Evolutionary conservation across 2,797 vertebrate species (phyloP), one percentile per base, ranked within the genome.

Genomic region (Catharus ustulatus): DNA sequence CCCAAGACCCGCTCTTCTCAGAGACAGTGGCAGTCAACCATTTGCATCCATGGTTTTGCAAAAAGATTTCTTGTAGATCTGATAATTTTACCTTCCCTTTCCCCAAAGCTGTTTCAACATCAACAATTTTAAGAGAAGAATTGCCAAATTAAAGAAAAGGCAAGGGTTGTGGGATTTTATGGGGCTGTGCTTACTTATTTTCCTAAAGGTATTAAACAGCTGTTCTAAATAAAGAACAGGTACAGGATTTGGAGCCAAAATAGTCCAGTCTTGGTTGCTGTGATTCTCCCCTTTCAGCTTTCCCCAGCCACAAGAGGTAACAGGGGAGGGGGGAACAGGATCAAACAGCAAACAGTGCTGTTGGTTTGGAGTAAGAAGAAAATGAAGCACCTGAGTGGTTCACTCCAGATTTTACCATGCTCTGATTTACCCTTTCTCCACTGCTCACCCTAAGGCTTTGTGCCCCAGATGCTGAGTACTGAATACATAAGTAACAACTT

Each of bases 1-100:
- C 81, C 83, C 74, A 91, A 78, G 93, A 90, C 49, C 88, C 95
- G 90, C 82, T 91, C 77, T 38, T 68, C 43, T 63, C 54, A 55
- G 51, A 72, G n/a, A 45, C 49, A 40, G 40, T 4, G 7, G 34
- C 29, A 74, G 48, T 42, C 51, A 71, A 9, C 52, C 51, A 15
- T 46, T 46, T 77, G 14, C 22, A 49, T 43, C 38, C 38, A 19
- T 19, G 32, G 42, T 52, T 94, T 75, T 74, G 15, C 32, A 45
- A 40, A 52, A 77, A 55, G 9, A 55, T 0, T 6, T 43, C 43
- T 52, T 49, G 15, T 38, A 45, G 8, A 24, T 73, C 40, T 51
- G 24, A 57, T 59, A 29, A 15, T 87, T 88, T 29, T 6, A 55
- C 16, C 27, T 52, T 71, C 14, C 49, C 27, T 27, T 87, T 76